Conservation (phyloP, 2,888 invertebrate species). For the Hesperia comma region DNA sequence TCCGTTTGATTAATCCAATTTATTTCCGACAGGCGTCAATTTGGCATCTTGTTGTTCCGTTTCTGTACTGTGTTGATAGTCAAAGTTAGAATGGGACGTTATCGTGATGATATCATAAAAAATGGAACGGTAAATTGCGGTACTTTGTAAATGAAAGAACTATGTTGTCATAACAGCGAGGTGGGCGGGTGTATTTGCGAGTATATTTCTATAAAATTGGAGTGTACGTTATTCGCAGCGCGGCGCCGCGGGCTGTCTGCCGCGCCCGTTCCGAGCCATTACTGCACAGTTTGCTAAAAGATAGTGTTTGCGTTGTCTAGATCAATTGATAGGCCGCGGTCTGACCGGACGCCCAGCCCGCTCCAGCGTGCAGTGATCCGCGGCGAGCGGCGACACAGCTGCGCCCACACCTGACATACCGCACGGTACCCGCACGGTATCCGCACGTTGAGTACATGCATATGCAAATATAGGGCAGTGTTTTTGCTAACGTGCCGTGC, state of each 20-base stretch:
- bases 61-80: too few species aligned
- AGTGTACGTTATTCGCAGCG: not conserved
- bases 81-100: too few species aligned
- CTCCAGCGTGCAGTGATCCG: slow-evolving; percentile 11
- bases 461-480: not conserved
- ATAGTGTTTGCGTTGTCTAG: slow-evolving; percentile 3
- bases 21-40: too few species aligned
- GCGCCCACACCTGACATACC: not conserved
- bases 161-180: not conserved
- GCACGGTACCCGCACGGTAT: too few species aligned
- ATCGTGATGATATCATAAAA: too few species aligned
- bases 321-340: not conserved
- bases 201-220: not conserved
- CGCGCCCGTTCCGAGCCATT: not conserved
- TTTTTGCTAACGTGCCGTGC: not conserved
- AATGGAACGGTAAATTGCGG: too few species aligned
- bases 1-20: too few species aligned
- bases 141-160: not conserved
- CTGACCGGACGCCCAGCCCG: slow-evolving; percentile 18
- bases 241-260: not conserved
- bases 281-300: not conserved
- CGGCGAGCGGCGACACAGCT: slow-evolving; percentile 1
- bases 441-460: not conserved
- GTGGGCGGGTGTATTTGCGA: not conserved
- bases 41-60: too few species aligned